Evolutionary conservation across 2,113 vertebrate genomes (phyloP), one percentile per base, ranked within the genome.

Genomic region (Amia ocellicauda): DNA sequence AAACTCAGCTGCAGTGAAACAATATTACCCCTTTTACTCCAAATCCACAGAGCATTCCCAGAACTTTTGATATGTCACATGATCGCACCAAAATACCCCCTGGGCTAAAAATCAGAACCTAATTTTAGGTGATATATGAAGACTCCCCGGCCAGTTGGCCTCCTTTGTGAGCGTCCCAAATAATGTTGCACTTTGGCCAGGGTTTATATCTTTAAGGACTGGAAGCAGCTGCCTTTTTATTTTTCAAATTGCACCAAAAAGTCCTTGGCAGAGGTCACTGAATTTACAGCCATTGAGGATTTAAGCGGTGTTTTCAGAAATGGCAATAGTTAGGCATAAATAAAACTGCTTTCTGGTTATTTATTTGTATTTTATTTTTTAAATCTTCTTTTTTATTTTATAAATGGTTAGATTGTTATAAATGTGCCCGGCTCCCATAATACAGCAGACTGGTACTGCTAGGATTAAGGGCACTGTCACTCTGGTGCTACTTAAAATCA

Each of bases 1-100:
- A 86, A 88, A 88, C 88, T 86, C 88, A 90, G 85, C 90, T 91
- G 90, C 91, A 84, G 86, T 80, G 78, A 83, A 79, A 83, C 75
- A 75, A 79, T 84, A 91, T 93, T 90, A 75, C 86, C 79, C 73
- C 82, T 84, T 88, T 80, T 78, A 73, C 79, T 80, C 78, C 70
- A 88, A 89, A 90, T 85, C 83, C 77, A 76, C 83, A 83, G 82
- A 82, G 81, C 81, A 73, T 86, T 84, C 82, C 77, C 73, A 83
- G 69, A 86, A 80, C 73, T 82, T 89, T 89, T 83, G 73, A 81
- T 83, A 85, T 73, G 83, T 86, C 84, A 88, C 74, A 78, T 43
- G 84, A 88, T 74, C 80, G 80, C 75, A 81, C 78, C 79, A 84
- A 84, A 78, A 86, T 78, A 84, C 71, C 75, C 77, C 64, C 68